Base-by-base conservation (phyloP, 1,140 invertebrate genomes). In the Drosophila murphyi region DNA sequence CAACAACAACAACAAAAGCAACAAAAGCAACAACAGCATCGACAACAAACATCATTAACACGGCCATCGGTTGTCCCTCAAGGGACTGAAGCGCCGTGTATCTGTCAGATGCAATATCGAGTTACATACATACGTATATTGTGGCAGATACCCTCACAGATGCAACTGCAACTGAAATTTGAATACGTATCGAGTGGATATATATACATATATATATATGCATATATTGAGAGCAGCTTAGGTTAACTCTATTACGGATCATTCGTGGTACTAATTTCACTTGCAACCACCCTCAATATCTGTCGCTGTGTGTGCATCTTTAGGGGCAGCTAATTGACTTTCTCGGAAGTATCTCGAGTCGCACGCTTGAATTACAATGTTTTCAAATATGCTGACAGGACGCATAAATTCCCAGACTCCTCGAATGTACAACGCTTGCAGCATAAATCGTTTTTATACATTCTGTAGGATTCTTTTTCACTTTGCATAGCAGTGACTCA, bases 311-410 rank as follows among this genome's bases (percentile, higher is more conserved):
- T 41, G 59, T 62, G 45, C 52, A 65, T 65, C 61, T 88, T 81
- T 85, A 89, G 81, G 86, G 74, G 29, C 80, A 90, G 85, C 86
- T 89, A 89, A 89, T 89, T 90, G 85, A 89, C 71, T 89, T 86
- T 90, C 86, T 89, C 68, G 75, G 86, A 90, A 89, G 75, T 68
- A 75, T 51, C 28, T 61, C 29, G 39, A 54, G 55, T 71, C 55
- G 54, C 57, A 73, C 50, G 85, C 85, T 89, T 89, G 86, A 79
- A 81, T 89, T 89, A 90, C 86, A 89, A 89, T 89, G 85, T 89
- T 89, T 85, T 80, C 78, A 90, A 89, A 89, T 90, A 89, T 85
- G 56, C 75, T 79, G 85, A 79, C 86, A 89, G 85, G 86, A 89
- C 67, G 60, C 85, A 89, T 90, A 89, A 89, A 90, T 90, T 81